Base-by-base conservation (phyloP, 2,797 vertebrate genomes). In the Sebastes goodei region DNA sequence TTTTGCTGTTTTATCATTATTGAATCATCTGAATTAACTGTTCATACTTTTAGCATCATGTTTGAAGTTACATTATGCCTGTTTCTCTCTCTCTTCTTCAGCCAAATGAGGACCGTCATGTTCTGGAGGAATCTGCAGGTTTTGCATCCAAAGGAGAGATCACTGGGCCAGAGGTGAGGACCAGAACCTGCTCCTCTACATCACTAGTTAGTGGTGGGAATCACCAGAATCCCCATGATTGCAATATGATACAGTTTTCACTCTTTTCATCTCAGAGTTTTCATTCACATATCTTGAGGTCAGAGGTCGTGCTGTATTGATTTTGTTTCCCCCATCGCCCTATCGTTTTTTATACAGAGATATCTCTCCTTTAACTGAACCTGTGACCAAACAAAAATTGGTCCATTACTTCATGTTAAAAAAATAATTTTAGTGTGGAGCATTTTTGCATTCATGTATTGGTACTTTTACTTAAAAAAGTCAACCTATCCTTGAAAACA, bases 91-190 rank as follows among this genome's bases (percentile, higher is more conserved):
- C 27, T 56, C 1, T 76, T 68, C n/a, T 82, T 10, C 74, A 99
- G 98, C 97, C 97, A 88, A 99, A 99, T 70, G 98, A 99, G 95
- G 97, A 99, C 74, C 96, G 97, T 83, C 96, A 96, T 61, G 89
- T 99, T 74, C 92, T 98, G 84, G 97, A 97, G 89, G 98, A 99
- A 92, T 96, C 96, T 61, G 97, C 94, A 92, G 93, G 92, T 64
- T 98, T 97, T 86, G 91, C 87, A 69, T 89, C 93, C 11, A 93
- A 91, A 84, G 95, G 78, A 89, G 49, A 67, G 15, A 53, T 78
- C 12, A 12, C 42, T 20, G 74, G 73, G 32, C 55, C 74, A 10
- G 80, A 90, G 88, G 94, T 93, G 76, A 86, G 77, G 15, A 78
- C 21, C 32, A 49, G 9, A 81, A 27, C 42, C 14, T 70, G 60